These are phyloP conservation scores for Orthosia gothica DNA, from an alignment of 2,888 invertebrate species.

Conservation along the genomic window DNA sequence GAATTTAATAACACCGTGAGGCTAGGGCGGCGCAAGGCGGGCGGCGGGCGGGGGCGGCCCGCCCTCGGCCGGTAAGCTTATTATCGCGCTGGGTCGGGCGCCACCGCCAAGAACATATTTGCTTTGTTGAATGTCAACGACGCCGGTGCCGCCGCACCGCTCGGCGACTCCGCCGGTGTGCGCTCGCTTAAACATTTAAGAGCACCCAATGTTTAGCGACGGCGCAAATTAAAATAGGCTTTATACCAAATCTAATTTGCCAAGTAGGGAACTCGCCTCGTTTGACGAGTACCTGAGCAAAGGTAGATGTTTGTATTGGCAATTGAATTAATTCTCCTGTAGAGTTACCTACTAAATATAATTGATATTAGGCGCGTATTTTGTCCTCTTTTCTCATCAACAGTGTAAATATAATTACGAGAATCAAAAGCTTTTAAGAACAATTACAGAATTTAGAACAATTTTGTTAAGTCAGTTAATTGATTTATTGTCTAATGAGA, in stretches of 20 bases:
- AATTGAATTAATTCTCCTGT: constrained; percentile 89
- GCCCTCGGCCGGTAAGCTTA: constrained; percentile 87
- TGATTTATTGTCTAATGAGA: constrained; percentile 34
- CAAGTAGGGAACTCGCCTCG: constrained; percentile 85
- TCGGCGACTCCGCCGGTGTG: constrained; percentile 72
- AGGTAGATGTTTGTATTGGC: constrained; percentile 87
- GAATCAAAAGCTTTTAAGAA: constrained; percentile 67
- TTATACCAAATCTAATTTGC: constrained; percentile 91
- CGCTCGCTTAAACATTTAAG: constrained; percentile 89
- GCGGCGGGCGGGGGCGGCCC: constrained; percentile 73
- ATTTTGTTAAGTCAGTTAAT: constrained; percentile 49
- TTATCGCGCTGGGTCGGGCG: constrained; percentile 81
- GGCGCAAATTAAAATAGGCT: constrained; percentile 91
- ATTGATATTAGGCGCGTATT: constrained; percentile 72
- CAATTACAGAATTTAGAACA: constrained; percentile 54
- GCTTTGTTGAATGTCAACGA: constrained; percentile 87
- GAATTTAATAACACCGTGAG: constrained; percentile 88
- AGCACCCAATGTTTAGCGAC: constrained; percentile 88
- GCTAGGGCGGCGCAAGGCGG: constrained; percentile 76
- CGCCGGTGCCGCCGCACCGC: constrained; percentile 71
- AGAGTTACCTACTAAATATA: constrained; percentile 79
- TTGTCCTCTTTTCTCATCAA: constrained; percentile 65
- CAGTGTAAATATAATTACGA: constrained; percentile 68
- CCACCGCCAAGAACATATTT: constrained; percentile 86
- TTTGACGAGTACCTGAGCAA: constrained; percentile 81